Conservation (phyloP, 1,140 invertebrate species). For the Bactericera cockerelli region DNA sequence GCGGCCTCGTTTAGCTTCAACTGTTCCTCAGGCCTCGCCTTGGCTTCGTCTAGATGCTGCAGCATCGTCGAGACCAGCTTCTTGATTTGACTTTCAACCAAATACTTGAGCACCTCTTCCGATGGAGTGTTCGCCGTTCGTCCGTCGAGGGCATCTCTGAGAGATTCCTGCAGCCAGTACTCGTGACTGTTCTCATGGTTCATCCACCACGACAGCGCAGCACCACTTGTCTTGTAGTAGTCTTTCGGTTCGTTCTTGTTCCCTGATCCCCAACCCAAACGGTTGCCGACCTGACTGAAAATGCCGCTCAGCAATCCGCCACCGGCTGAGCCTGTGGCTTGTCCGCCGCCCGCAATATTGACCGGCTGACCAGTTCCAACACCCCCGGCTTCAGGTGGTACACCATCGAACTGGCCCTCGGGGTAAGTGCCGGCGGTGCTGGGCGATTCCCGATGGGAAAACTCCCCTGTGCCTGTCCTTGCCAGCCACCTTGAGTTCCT, state of each 20-base stretch:
- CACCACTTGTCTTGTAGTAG: neutral
- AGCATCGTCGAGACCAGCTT: neutral
- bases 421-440: neutral
- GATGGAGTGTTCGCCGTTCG: neutral
- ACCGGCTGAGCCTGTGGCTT: neutral
- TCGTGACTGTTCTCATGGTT: neutral
- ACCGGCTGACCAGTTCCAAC: neutral
- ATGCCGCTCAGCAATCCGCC: neutral
- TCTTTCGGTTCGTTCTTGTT: conserved; percentile 1
- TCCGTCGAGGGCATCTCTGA: neutral
- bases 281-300: neutral
- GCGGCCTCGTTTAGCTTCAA: neutral
- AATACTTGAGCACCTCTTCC: neutral
- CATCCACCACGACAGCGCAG: neutral
- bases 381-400: neutral
- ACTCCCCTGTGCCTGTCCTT: neutral
- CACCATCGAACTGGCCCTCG: neutral
- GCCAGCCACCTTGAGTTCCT: neutral
- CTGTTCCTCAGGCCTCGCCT: neutral
- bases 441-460: neutral
- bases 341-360: neutral
- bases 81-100: neutral
- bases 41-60: neutral
- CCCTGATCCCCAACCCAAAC: neutral
- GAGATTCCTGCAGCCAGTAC: neutral